These are phyloP conservation scores for Eulemur coronatus DNA, from an alignment of 2,797 vertebrate genomes.

Conservation along the genomic window DNA sequence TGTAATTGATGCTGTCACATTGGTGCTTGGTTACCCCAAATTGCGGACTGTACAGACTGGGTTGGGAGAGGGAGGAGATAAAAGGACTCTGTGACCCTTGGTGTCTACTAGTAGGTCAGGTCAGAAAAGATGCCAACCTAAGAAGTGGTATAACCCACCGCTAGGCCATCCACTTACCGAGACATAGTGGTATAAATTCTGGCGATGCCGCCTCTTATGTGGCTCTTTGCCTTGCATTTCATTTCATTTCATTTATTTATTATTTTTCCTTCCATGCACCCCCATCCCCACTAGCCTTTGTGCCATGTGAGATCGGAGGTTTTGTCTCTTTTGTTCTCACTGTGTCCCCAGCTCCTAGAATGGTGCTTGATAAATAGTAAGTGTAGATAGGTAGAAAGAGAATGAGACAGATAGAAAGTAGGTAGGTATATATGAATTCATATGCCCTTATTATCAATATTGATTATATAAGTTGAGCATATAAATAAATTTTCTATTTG, in stretches of 20 bases:
- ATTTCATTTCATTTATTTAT: not conserved
- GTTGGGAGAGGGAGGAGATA: not conserved
- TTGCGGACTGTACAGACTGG: not conserved
- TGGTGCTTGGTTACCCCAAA: not conserved
- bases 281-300: not conserved
- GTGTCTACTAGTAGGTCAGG: not conserved
- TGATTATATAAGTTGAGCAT: not conserved
- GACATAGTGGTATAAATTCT: not conserved
- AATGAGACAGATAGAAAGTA: not conserved
- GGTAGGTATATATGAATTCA: not conserved
- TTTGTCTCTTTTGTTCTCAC: not conserved
- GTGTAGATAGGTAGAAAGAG: not conserved
- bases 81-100: not conserved
- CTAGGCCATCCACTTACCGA: not conserved
- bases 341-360: not conserved
- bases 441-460: not conserved
- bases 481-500: not conserved
- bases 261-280: not conserved
- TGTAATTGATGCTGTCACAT: not conserved
- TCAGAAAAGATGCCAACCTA: not conserved
- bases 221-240: not conserved
- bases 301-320: not conserved
- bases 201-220: not conserved
- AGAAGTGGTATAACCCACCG: not conserved
- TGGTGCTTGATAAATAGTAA: not conserved